Evolutionary conservation across 2,797 vertebrate species (phyloP).

Genomic region (Coilia nasus): DNA sequence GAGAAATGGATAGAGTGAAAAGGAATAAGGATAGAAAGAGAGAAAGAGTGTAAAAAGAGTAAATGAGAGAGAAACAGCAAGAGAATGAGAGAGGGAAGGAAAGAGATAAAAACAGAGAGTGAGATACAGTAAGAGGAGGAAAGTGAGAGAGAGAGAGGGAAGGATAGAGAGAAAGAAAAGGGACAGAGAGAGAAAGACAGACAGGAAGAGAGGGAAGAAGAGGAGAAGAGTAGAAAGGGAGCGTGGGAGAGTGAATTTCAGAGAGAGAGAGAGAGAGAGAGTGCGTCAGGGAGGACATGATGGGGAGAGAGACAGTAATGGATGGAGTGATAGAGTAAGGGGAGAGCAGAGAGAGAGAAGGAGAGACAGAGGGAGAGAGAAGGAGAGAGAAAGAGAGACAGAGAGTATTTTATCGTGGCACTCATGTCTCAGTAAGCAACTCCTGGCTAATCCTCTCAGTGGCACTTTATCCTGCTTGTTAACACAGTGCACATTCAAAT

Average conservation of each 20-base stretch:
- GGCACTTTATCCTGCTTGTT: slow-evolving; percentile 58
- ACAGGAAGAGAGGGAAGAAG: not conserved
- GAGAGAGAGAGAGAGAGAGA: not conserved
- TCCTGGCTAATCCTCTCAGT: slow-evolving; percentile 55
- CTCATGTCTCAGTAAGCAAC: slow-evolving; percentile 46
- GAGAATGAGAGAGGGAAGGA: not conserved
- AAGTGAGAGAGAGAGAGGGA: not conserved
- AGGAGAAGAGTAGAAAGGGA: not conserved
- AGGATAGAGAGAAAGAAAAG: not conserved
- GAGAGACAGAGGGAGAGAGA: not conserved
- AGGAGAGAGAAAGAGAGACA: slow-evolving; percentile 14
- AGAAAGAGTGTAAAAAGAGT: not conserved
- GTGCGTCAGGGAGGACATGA: not conserved
- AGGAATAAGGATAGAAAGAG: not conserved
- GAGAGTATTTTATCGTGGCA: slow-evolving; percentile 29
- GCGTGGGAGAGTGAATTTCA: too few species aligned
- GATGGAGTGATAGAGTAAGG: not conserved
- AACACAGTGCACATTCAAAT: slow-evolving; percentile 62
- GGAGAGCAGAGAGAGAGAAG: not conserved
- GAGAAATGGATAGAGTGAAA: not conserved
- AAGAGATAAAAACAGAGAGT: not conserved
- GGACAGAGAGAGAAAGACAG: not conserved
- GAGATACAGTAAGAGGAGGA: not conserved
- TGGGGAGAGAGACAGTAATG: not conserved
- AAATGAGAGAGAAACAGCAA: not conserved